These are phyloP conservation scores for Lophochroa leadbeateri DNA, from an alignment of 2,113 vertebrate genomes.

Conservation along the genomic window DNA sequence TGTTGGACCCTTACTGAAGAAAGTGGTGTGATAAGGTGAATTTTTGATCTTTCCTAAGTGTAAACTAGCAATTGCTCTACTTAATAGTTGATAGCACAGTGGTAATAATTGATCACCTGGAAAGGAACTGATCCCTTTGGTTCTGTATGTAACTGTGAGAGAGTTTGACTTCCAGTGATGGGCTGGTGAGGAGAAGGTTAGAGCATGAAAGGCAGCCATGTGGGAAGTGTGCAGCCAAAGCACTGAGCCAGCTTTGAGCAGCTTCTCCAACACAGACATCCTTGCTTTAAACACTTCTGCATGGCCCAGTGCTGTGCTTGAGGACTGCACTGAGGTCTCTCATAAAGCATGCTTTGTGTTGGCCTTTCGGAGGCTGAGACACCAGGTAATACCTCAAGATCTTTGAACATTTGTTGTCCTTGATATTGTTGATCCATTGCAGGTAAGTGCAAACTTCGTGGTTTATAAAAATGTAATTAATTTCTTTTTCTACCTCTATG, in stretches of 20 bases:
- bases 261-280: background rate
- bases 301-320: accelerated
- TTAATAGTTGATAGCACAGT: background rate
- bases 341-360: background rate
- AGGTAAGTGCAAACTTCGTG: background rate
- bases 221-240: background rate
- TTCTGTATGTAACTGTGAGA: background rate
- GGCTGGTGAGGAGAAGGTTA: background rate
- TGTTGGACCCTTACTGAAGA: accelerated
- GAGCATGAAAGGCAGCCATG: background rate
- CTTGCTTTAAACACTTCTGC: background rate
- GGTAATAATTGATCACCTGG: background rate
- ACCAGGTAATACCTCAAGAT: background rate
- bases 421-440: background rate
- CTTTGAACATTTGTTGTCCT: background rate
- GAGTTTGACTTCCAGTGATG: background rate
- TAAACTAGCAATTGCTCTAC: background rate
- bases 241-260: background rate
- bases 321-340: background rate
- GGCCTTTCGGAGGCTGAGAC: background rate
- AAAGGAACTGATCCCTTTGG: background rate
- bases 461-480: background rate
- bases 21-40: background rate
- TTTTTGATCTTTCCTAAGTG: background rate
- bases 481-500: background rate